A percentile compares a stretch with the other conserved stretches of the same genome.
Conservation (phyloP, 2,888 invertebrate genomes). For the Slavum lentiscoides region DNA sequence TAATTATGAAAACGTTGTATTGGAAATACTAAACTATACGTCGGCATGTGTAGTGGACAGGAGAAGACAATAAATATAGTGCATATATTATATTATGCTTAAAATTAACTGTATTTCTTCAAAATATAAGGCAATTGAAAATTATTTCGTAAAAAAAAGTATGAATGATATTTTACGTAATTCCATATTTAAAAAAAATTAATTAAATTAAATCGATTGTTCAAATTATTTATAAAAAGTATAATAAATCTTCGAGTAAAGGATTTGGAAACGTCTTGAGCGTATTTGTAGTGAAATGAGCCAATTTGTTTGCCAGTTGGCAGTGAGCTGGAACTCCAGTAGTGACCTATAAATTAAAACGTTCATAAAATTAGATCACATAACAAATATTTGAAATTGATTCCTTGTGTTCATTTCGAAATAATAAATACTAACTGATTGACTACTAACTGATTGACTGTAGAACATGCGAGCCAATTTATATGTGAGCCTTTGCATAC, state of each 20-base stretch:
- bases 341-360: constrained; percentile 55
- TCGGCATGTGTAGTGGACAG: no score
- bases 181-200: no score
- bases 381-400: neutral
- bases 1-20: no score
- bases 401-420: neutral
- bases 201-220: no score
- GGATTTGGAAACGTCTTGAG: constrained; percentile 71
- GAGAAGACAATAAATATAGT: no score
- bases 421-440: constrained; percentile 65
- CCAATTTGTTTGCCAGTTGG: constrained; percentile 93
- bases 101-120: no score
- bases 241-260: constrained; percentile 68
- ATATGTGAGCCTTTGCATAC: constrained; percentile 80
- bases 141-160: no score
- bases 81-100: no score
- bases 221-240: constrained; percentile 66
- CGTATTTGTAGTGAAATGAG: constrained; percentile 81
- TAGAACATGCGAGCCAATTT: constrained; percentile 88
- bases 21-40: no score
- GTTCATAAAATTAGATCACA: neutral
- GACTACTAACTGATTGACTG: constrained; percentile 86
- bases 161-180: no score
- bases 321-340: constrained; percentile 89
- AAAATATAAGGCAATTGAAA: no score